These are phyloP conservation scores for Heterohyrax brucei DNA, from an alignment of 2,797 vertebrate species.

Conservation along the genomic window DNA sequence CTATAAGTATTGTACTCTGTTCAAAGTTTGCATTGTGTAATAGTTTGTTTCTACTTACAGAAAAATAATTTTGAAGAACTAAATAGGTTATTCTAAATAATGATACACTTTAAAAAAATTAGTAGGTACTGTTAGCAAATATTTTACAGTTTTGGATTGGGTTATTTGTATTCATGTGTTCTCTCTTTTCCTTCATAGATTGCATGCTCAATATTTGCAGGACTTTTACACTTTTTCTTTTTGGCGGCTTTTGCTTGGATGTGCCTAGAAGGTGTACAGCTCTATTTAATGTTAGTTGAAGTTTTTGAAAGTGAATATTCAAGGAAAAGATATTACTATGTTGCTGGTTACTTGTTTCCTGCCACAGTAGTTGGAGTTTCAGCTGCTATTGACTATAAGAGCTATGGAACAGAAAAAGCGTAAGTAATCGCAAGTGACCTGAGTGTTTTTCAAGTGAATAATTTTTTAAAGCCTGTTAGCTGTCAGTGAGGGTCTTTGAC, in stretches of 20 bases:
- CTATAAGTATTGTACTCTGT: background rate
- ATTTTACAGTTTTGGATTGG: background rate
- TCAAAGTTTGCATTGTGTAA: constrained; percentile 55
- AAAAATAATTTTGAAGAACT: background rate
- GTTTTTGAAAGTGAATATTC: constrained; percentile 99
- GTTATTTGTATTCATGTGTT: constrained; percentile 74
- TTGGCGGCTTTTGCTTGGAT: constrained; percentile 99
- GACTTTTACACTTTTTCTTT: constrained; percentile 99
- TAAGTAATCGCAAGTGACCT: constrained; percentile 94
- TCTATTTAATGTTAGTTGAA: constrained; percentile 99
- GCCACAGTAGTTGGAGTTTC: constrained; percentile 98
- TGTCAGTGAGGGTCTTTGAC: constrained; percentile 90
- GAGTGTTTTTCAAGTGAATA: constrained; percentile 91
- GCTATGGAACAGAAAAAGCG: constrained; percentile 98
- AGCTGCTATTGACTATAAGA: constrained; percentile 97
- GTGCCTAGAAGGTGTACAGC: constrained; percentile 99
- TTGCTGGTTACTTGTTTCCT: constrained; percentile 98
- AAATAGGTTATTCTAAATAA: background rate
- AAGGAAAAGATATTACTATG: constrained; percentile 99
- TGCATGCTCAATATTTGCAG: constrained; percentile 98
- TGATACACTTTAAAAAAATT: background rate
- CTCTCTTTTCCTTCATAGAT: constrained; percentile 92
- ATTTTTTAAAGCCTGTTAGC: constrained; percentile 91
- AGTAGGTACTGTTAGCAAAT: background rate
- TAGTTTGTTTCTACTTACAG: background rate